Conservation (phyloP, 2,888 invertebrate species). For the Phorcus lineatus region DNA sequence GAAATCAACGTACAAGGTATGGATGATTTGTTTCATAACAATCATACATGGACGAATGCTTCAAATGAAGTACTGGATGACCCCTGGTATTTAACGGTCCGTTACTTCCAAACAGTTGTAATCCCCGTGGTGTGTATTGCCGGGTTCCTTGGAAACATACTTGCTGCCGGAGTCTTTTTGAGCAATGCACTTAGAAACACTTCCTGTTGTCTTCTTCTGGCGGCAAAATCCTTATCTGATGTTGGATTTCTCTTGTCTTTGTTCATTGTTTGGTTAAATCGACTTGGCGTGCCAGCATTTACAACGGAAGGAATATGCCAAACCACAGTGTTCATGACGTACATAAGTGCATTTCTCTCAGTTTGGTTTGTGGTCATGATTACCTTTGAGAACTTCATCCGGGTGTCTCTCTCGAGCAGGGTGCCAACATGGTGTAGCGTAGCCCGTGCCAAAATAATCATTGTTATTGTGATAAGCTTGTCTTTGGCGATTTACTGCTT, state of each 20-base stretch:
- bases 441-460: constrained; percentile 18
- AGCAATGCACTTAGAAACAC: constrained; percentile 24
- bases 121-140: constrained; percentile 31
- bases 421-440: constrained; percentile 34
- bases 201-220: constrained; percentile 37
- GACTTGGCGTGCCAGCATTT: constrained; percentile 24
- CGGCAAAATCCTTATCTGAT: constrained; percentile 30
- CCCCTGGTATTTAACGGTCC: constrained; percentile 6
- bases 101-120: constrained; percentile 26
- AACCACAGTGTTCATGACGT: constrained; percentile 30
- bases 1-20: too few species aligned
- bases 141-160: constrained; percentile 33
- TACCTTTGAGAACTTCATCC: constrained; percentile 36
- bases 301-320: constrained; percentile 31
- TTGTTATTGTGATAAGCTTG: constrained; percentile 1
- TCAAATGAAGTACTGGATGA: too few species aligned
- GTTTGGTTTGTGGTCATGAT: constrained; percentile 39
- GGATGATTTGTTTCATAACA: too few species aligned
- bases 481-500: constrained; percentile 30
- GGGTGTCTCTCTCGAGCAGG: constrained; percentile 29
- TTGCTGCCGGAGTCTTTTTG: constrained; percentile 32
- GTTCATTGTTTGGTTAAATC: constrained; percentile 34
- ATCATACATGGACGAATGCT: too few species aligned
- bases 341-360: constrained; percentile 34
- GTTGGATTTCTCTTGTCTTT: constrained; percentile 34